Conservation (phyloP, 2,797 vertebrate species). For the Myotis planiceps region DNA sequence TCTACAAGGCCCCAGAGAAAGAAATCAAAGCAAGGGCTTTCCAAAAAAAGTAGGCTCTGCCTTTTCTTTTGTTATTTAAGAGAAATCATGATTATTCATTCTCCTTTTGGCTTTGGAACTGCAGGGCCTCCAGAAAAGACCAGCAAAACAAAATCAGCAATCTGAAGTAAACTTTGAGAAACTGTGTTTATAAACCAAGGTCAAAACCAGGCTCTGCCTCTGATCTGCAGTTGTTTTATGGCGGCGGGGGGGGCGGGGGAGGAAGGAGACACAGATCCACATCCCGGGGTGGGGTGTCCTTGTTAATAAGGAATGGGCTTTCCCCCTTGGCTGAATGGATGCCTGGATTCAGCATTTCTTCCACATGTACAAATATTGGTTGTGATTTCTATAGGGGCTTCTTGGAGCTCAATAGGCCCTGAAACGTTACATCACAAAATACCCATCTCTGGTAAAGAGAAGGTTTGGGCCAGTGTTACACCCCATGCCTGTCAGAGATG, state of each 20-base stretch:
- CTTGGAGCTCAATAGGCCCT: not conserved
- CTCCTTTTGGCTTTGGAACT: constrained; percentile 13
- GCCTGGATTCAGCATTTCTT: not conserved
- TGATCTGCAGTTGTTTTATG: constrained; percentile 39
- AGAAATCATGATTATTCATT: constrained; percentile 47
- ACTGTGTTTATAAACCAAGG: constrained; percentile 63
- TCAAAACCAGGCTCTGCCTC: constrained; percentile 44
- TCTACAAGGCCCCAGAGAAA: not conserved
- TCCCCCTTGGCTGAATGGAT: not conserved
- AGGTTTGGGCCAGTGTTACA: not conserved
- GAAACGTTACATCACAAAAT: not conserved
- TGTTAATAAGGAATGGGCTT: not conserved
- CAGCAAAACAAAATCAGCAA: constrained; percentile 55
- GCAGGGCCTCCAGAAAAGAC: not conserved
- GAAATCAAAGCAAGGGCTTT: not conserved
- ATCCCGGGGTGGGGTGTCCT: not conserved
- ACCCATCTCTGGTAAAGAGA: not conserved
- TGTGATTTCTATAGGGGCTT: not conserved
- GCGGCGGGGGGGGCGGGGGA: no score
- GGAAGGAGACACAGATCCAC: not conserved
- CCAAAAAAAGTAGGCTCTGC: not conserved
- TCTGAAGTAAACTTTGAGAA: constrained; percentile 65
- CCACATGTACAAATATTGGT: not conserved
- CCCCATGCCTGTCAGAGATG: not conserved
- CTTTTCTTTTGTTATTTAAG: constrained; percentile 42